These are phyloP conservation scores for Mastigias papua DNA, from an alignment of 30 jellyfish, hydroid and myxozoan species.

Conservation along the genomic window DNA sequence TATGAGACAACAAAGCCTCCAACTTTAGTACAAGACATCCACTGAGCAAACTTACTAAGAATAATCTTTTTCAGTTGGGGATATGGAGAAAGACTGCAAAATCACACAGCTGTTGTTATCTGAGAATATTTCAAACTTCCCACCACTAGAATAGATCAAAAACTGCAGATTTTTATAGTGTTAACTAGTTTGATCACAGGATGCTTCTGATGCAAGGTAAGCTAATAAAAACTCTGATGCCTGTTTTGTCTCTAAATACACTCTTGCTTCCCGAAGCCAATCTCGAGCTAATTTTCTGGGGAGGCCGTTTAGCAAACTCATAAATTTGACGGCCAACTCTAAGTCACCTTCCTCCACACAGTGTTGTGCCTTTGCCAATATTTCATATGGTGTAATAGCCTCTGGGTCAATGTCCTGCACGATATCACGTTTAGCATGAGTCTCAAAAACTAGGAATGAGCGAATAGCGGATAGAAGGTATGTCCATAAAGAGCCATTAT, in stretches of 20 bases:
- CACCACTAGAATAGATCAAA: too few species aligned
- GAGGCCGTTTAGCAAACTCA: constrained; percentile 85
- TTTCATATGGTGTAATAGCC: constrained; percentile 71
- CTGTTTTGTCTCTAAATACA: constrained; percentile 87
- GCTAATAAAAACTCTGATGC: constrained; percentile 83
- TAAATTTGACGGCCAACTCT: constrained; percentile 90
- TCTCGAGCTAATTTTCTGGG: constrained; percentile 86
- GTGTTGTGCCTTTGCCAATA: constrained; percentile 92
- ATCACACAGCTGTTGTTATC: too few species aligned
- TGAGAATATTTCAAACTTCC: too few species aligned
- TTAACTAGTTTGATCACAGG: constrained; percentile 27
- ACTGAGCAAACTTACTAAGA: too few species aligned
- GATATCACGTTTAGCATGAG: constrained; percentile 61
- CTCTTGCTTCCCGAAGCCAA: constrained; percentile 88
- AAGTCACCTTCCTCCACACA: constrained; percentile 80
- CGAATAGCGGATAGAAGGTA: constrained; percentile 75
- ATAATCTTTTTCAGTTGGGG: too few species aligned
- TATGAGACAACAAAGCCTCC: too few species aligned
- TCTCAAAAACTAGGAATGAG: constrained; percentile 73
- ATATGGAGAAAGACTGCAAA: too few species aligned
- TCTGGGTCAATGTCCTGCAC: constrained; percentile 71
- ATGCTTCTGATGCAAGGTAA: constrained; percentile 77
- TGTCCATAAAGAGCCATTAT: constrained; percentile 79
- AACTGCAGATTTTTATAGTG: constrained; percentile 11
- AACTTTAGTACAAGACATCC: too few species aligned